A percentile compares a stretch with the other conserved stretches of the same genome.
Conservation (phyloP, 2,797 vertebrate genomes). For the Phoxinus dragarum region DNA sequence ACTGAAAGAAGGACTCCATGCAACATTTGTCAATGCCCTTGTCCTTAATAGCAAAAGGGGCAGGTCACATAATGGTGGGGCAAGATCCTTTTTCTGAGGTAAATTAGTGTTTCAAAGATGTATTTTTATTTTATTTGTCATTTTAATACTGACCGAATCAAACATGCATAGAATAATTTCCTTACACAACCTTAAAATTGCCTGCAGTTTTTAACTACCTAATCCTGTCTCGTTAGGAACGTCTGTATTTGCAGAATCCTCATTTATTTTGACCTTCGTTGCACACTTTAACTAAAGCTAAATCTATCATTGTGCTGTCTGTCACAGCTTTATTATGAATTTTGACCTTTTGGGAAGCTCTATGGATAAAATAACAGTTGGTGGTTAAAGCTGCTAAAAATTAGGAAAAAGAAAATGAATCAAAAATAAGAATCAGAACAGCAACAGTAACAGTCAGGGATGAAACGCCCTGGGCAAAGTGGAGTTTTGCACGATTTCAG, state of each 20-base stretch:
- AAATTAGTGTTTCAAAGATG: not conserved
- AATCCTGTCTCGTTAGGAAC: not conserved
- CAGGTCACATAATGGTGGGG: not conserved
- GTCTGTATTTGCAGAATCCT: not conserved
- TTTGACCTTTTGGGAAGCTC: constrained; percentile 25
- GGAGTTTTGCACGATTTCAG: not conserved
- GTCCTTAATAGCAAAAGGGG: not conserved
- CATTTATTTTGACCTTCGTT: constrained; percentile 7
- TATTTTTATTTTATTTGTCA: not conserved
- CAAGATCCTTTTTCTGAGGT: not conserved
- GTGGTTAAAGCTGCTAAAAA: constrained; percentile 25
- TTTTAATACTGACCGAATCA: not conserved
- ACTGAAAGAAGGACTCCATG: constrained; percentile 6
- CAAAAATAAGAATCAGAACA: not conserved
- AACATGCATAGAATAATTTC: not conserved
- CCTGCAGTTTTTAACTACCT: not conserved
- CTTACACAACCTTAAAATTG: not conserved
- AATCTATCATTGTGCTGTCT: constrained; percentile 2
- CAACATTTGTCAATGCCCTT: not conserved
- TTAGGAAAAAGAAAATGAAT: constrained; percentile 17
- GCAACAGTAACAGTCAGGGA: not conserved
- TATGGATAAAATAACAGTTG: constrained; percentile 42
- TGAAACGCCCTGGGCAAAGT: not conserved
- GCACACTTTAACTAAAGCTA: constrained; percentile 3
- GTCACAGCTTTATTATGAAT: constrained; percentile 17